phyloP scores from a whole-genome alignment of 1,140 invertebrate genomes.

The Drosophila eugracilis region DNA sequence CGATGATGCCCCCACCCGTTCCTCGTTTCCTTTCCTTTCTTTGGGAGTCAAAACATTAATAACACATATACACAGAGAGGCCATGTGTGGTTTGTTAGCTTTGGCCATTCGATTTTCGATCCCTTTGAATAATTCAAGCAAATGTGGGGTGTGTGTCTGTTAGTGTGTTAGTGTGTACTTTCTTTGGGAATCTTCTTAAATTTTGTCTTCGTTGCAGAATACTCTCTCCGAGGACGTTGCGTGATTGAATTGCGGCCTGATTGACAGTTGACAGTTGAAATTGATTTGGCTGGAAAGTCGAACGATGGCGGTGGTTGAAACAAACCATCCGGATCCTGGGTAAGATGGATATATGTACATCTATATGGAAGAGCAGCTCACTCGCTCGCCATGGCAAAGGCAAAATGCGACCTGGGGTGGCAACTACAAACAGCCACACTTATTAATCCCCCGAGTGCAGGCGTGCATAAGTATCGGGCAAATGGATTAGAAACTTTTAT shows the following conservation, averaged over 20 bases:
- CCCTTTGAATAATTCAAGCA: slow-evolving; percentile 49
- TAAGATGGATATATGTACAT: slow-evolving; percentile 20
- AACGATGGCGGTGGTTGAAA: slow-evolving; percentile 59
- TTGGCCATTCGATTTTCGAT: background rate
- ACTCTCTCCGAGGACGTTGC: slow-evolving; percentile 50
- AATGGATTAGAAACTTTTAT: slow-evolving; percentile 80
- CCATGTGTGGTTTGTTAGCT: background rate
- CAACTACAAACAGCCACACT: slow-evolving; percentile 38
- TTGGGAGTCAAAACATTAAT: slow-evolving; percentile 42
- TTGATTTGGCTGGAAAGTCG: slow-evolving; percentile 63
- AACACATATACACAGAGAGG: slow-evolving; percentile 11
- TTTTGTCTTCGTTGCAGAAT: background rate
- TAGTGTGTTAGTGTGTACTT: background rate
- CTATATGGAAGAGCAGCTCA: too few relatives aligned
- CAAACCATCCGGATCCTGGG: slow-evolving; percentile 25
- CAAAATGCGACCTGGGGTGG: slow-evolving; percentile 1
- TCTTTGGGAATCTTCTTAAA: slow-evolving; percentile 7
- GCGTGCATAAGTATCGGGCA: slow-evolving; percentile 82
- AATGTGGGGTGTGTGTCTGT: background rate
- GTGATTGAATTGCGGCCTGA: slow-evolving; percentile 79
- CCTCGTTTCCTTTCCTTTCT: too few relatives aligned
- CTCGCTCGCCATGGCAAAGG: background rate
- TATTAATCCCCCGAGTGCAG: slow-evolving; percentile 80
- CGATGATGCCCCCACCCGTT: too few relatives aligned
- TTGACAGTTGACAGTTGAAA: slow-evolving; percentile 83